Base-by-base conservation (phyloP, 2,888 invertebrate species). In the Globia sparganii region DNA sequence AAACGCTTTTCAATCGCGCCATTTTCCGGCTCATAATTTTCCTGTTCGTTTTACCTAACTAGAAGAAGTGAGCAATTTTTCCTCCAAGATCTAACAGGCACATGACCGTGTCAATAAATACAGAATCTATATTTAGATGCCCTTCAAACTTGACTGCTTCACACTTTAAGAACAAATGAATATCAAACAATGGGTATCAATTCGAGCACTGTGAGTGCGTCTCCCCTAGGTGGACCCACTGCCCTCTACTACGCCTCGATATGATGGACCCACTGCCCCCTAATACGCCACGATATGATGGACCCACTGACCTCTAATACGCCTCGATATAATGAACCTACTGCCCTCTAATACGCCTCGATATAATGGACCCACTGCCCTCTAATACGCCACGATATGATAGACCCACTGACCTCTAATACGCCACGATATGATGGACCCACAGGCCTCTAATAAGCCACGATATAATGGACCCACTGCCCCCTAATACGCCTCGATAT, bases 111-210 rank as follows among this genome's bases (percentile, higher is more conserved):
- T 75, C 15, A 34, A 64, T 31, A 62, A 62, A 49, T 40, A 62
- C 1, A 21, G n/a, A 53, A 43, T 75, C 34, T 56, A 46, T 37
- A 56, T 56, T 56, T 34, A 34, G 34, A 25, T 75, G 43, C 25
- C 64, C 75, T 56, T 75, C 75, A 56, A 5, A 75, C 5, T 75
- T 37, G 34, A 34, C 28, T 37, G 62, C 18, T 43, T 40, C 25
- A 43, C 62, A 43, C 11, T 21, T 40, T n/a, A 3, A 61, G 46
- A 74, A 72, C 58, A 75, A 34, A 62, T 34, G 18, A n/a, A n/a
- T 49, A 53, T 11, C 37, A 61, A 25, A 37, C 21, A 66, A 49
- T 31, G 37, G 21, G 1, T 9, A 21, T 21, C 49, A 34, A 72
- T 25, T 4, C 15, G 56, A 37, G 8, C 13, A 46, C 15, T 18